phyloP scores from a whole-genome alignment of 2,113 vertebrate genomes.

The Rhabdomys dilectus region DNA sequence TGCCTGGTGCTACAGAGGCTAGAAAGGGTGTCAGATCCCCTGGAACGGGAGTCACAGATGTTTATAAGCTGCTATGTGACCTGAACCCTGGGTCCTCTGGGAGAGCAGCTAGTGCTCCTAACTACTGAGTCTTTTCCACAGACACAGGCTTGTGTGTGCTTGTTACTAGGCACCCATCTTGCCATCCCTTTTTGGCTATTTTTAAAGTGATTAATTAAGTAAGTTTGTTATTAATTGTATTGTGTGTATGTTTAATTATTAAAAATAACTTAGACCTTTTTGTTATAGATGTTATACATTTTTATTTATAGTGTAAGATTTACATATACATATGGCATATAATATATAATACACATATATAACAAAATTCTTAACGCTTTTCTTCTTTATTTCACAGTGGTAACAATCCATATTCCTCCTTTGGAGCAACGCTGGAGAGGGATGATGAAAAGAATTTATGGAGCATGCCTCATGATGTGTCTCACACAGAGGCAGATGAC shows the following conservation, averaged over 20 bases:
- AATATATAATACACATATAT: not conserved
- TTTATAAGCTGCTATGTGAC: not conserved
- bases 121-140: not conserved
- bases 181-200: not conserved
- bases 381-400: conserved; percentile 71
- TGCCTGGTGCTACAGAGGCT: not conserved
- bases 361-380: not conserved
- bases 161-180: not conserved
- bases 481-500: conserved; percentile 87
- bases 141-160: not conserved
- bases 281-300: not conserved
- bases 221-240: not conserved
- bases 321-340: not conserved
- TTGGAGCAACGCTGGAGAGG: conserved; percentile 86
- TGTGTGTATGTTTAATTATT: conserved; percentile 41
- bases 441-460: conserved; percentile 88
- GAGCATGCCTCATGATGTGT: conserved; percentile 82
- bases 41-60: not conserved
- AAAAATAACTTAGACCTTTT: not conserved
- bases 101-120: not conserved
- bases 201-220: conserved; percentile 7
- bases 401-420: conserved; percentile 85
- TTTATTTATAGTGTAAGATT: not conserved
- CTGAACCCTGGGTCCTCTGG: not conserved
- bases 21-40: not conserved